Base-by-base conservation (phyloP, 2,113 vertebrate species). In the Pontoporia blainvillei region DNA sequence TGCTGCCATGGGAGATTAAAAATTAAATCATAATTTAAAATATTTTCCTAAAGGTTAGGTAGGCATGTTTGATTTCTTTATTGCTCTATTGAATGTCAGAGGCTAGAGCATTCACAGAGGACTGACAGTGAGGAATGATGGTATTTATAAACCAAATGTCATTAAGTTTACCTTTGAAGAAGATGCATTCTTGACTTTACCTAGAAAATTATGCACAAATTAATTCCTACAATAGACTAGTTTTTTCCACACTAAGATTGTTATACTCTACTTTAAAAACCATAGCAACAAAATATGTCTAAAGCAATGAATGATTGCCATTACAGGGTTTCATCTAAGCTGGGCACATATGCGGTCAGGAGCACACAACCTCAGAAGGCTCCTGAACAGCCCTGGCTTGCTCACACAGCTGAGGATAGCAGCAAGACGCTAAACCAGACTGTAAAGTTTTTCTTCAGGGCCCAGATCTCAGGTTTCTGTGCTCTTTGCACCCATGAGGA, bases 21-120 rank as follows among this genome's bases (percentile, higher is more conserved):
- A 98, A 98, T 97, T 98, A 98, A 98, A 98, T 97, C 98, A 98
- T 97, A 95, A 96, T 98, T 98, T 98, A 82, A 98, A 98, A 95
- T 96, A 96, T 98, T 98, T 98, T 97, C 97, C 97, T 97, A 98
- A 98, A 98, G 97, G 96, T 98, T 98, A 98, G 92, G 86, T 98
- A 98, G 97, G 95, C 96, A 98, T 96, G 86, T 98, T 98, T 98
- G 76, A 98, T 97, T 98, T 98, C 97, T 98, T 98, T 98, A 98
- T 98, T 98, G 93, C 96, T 96, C 89, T 94, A 79, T 54, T 98
- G 97, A 98, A 98, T 98, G 98, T 97, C 98, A 98, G 96, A 98
- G 97, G 95, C 93, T 97, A 97, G 86, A 97, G 92, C 95, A 96
- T 93, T 98, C 97, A 97, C 86, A 0, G 87, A 97, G 96, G 96